Evolutionary conservation across 2,888 invertebrate genomes (phyloP), one percentile per base, ranked within the genome.

Genomic region (Rhingia rostrata): DNA sequence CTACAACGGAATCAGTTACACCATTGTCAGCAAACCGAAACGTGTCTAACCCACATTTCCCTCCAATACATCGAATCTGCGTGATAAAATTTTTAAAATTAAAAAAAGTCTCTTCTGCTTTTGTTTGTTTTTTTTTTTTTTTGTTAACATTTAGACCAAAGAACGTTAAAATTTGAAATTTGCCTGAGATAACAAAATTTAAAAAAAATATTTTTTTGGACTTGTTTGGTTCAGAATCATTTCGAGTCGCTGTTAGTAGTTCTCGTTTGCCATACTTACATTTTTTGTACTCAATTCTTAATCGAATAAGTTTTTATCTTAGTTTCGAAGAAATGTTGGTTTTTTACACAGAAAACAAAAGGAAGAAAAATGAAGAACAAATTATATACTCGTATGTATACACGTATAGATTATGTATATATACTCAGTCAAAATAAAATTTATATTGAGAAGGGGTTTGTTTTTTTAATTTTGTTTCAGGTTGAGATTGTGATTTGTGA

Each of bases 21-120:
- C 96, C 83, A 93, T 96, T 88, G 95, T 97, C 74, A 96, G 96
- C 90, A 96, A 96, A 92, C 95, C 96, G 89, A 96, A 96, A 93
- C 93, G 95, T 92, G 96, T 96, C 91, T 96, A 93, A 91, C 37
- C 60, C 32, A 37, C 45, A 56, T 51, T n/a, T 51, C 61, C 32
- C 32, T 10, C 74, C 53, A 63, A 33, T 51, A 56, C 35, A 45
- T 45, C 39, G 32, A 72, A 72, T 66, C 45, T 43, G 43, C 73
- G 73, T 79, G 79, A 63, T 74, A 56, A 61, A 54, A 53, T 63
- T 45, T 33, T 33, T 39, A 30, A 10, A 56, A 54, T 53, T 41
- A 60, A 7, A 45, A 60, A 43, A 54, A 67, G 63, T 54, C 47
- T 37, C 35, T 74, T 54, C 39, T 47, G 33, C 14, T 51, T 14